phyloP scores from a whole-genome alignment of 2,797 vertebrate species.

The Gorsachius magnificus region DNA sequence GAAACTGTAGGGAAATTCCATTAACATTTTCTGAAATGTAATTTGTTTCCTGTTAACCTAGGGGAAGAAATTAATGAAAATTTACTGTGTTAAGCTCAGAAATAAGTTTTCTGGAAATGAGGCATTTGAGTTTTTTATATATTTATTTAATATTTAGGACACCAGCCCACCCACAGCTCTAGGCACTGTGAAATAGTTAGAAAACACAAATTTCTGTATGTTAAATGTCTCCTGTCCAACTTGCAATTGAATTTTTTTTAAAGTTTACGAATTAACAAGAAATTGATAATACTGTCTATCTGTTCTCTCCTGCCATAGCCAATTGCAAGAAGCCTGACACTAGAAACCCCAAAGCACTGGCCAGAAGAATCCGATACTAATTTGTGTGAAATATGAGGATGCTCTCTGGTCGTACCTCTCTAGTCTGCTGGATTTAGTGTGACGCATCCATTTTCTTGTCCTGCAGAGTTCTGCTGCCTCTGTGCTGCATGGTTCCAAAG shows the following conservation, averaged over 20 bases:
- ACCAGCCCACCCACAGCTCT: background rate
- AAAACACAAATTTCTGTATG: background rate
- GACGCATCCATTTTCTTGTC: background rate
- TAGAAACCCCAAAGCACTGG: background rate
- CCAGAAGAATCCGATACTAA: background rate
- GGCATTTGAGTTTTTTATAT: background rate
- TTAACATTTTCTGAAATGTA: conserved; percentile 39
- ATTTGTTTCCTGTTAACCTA: conserved; percentile 60
- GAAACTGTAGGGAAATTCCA: conserved; percentile 9
- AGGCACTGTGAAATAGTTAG: background rate
- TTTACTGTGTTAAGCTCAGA: conserved; percentile 44
- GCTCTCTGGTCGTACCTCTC: background rate
- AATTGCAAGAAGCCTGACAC: background rate
- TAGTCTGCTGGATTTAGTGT: background rate
- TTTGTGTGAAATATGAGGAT: background rate
- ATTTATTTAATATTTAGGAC: conserved; percentile 27
- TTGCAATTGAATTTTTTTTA: background rate
- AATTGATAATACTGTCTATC: background rate
- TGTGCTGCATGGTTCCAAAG: background rate
- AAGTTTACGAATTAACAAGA: background rate
- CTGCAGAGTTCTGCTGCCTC: background rate
- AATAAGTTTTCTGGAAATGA: conserved; percentile 48
- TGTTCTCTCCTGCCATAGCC: background rate
- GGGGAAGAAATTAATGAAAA: conserved; percentile 65
- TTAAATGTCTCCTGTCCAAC: background rate